Evolutionary conservation across 2,888 invertebrate genomes (phyloP), one percentile per base, ranked within the genome.

Genomic region (Cybosia mesomella): DNA sequence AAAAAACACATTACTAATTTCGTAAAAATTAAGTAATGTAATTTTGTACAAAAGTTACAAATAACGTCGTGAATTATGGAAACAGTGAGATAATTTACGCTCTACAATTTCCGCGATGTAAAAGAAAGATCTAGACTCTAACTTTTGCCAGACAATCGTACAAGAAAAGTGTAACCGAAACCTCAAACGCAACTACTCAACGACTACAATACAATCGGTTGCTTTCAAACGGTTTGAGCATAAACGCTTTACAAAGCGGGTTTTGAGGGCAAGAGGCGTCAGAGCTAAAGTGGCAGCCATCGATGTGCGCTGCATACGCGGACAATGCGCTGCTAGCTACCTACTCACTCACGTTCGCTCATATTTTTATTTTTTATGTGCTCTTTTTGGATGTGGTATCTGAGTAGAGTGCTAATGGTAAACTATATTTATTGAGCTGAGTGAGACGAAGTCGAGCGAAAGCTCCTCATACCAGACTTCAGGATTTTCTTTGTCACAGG

Each of bases 241-340:
- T 64, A 63, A 43, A 49, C 66, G 68, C 68, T 65, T 67, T 71
- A 58, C 74, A 75, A 83, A 83, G 77, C 80, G 71, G 85, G 83
- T 84, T 85, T 85, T 70, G 77, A 83, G 83, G 83, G 74, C 81
- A 84, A 83, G 85, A 82, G 83, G 85, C 81, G 80, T 82, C 77
- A 78, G 68, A 67, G 63, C 71, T 79, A 65, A 82, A 80, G 83
- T 81, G 76, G 66, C 65, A 71, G 69, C 83, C 82, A 75, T 81
- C 83, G 77, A 76, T 75, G 80, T 75, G 72, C 59, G 64, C 3
- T n/a, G 28, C 21, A 32, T 18, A 11, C 64, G 67, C 72, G 79
- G 82, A 82, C 82, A 82, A 82, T 79, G 76, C 71, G 72, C 74
- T 64, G 54, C 72, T 72, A 70, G 74, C 66, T 28, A 58, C 66